Evolutionary conservation across 2,888 invertebrate genomes (phyloP).

Genomic region (Zygogramma bicolorata): DNA sequence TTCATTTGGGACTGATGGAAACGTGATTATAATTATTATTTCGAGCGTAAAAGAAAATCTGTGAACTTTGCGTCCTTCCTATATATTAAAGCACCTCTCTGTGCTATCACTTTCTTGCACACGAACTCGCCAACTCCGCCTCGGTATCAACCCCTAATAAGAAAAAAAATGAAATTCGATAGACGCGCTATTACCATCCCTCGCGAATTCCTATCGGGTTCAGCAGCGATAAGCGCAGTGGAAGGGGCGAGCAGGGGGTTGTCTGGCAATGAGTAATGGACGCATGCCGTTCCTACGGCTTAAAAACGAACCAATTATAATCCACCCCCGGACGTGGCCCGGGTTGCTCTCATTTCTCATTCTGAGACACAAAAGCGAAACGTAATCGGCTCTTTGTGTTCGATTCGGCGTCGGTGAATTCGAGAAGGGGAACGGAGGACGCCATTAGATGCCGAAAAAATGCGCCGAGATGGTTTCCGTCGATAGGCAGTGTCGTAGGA

Average conservation of each 20-base stretch:
- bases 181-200: not conserved
- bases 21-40: no score
- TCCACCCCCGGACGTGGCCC: conserved; percentile 21
- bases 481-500: not conserved
- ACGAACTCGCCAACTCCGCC: not conserved
- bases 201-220: not conserved
- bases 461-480: conserved; percentile 8
- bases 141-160: not conserved
- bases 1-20: no score
- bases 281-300: conserved; percentile 23
- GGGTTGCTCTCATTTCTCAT: conserved; percentile 34
- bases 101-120: no score
- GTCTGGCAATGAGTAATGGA: conserved; percentile 15
- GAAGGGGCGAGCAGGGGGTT: not conserved
- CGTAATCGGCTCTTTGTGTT: conserved; percentile 21
- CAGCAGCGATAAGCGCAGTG: not conserved
- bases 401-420: conserved; percentile 16
- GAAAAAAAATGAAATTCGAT: not conserved
- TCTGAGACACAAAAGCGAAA: conserved; percentile 22
- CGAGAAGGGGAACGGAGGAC: not conserved
- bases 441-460: conserved; percentile 22
- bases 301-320: conserved; percentile 31
- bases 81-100: no score
- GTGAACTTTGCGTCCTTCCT: no score
- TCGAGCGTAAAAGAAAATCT: no score